Base-by-base conservation (phyloP, 2,888 invertebrate genomes). In the Ophion slaviceki region DNA sequence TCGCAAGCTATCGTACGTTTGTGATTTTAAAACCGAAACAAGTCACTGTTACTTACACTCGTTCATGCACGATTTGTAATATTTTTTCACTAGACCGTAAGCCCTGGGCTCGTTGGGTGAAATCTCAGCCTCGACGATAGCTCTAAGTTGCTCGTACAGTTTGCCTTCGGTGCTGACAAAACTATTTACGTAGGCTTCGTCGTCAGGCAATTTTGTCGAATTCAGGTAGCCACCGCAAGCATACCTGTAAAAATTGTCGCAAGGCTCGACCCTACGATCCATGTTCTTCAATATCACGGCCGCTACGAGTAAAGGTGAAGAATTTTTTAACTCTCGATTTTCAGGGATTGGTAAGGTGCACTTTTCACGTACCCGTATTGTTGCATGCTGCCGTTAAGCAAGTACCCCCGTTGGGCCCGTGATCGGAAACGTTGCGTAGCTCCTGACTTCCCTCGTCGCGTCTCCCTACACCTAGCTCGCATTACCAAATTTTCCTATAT, bases 41-140 rank as follows among this genome's bases (percentile, higher is more conserved):
- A 0, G 40, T 32, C 20, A 40, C 45, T 5, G 3, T 32, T 11
- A 95, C 96, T 96, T 94, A 98, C 98, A 96, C 94, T 96, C 96
- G 92, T 98, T 98, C 96, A 98, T 97, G 94, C 99, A 99, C 74
- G 98, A 96, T 90, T 96, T 96, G 95, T 98, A 99, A 85, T 98
- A 94, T 28, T 96, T 96, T 93, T 98, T 98, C n/a, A 97, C 97
- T 83, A 98, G 95, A 79, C 94, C 95, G 92, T 97, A 97, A 0
- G 97, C 97, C 88, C 95, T 95, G 0, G 96, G 96, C 88, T 97
- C 97, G 20, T 95, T 94, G 0, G 89, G 85, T n/a, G 78, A 8
- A 14, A 87, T 90, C 0, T 96, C 96, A 88, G 96, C 96, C 88
- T 97, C 97, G 64, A 97, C 95, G 89, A 97, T 95, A 1, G 95